A percentile compares a stretch with the other conserved stretches of the same genome.
Evolutionary conservation across 2,113 vertebrate species (phyloP).

Genomic region (Amphiprion ocellaris): DNA sequence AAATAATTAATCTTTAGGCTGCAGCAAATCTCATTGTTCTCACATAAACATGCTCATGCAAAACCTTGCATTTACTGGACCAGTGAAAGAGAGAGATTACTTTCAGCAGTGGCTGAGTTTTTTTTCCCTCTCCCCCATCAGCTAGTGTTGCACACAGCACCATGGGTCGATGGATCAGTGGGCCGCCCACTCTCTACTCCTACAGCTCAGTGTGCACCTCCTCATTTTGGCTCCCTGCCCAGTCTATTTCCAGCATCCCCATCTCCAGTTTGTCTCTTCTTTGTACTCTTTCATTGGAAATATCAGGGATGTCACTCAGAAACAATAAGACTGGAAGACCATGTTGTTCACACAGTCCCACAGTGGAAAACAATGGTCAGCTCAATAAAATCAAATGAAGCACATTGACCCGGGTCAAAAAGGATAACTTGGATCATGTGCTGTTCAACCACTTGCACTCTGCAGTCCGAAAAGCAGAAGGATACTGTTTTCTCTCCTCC

Average conservation of each 20-base stretch:
- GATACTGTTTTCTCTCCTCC: conserved; percentile 56
- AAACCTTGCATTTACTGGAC: conserved; percentile 9
- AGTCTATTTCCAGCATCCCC: conserved; percentile 76
- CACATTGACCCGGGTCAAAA: conserved; percentile 55
- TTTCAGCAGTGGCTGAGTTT: conserved; percentile 46
- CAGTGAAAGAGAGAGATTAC: conserved; percentile 29
- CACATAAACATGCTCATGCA: neutral
- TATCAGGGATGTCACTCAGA: conserved; percentile 67
- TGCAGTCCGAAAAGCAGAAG: conserved; percentile 46
- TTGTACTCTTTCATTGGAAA: conserved; percentile 59
- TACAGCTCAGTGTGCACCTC: conserved; percentile 68
- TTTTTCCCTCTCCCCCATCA: conserved; percentile 35
- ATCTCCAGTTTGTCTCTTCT: conserved; percentile 74
- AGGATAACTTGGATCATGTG: conserved; percentile 55
- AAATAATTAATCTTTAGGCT: neutral
- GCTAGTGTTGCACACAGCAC: conserved; percentile 67
- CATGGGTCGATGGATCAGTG: conserved; percentile 74
- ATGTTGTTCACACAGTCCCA: conserved; percentile 61
- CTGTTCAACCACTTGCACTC: conserved; percentile 34
- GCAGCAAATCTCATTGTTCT: conserved; percentile 6
- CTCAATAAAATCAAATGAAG: conserved; percentile 65
- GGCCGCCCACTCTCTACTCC: conserved; percentile 72
- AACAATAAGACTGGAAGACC: conserved; percentile 52
- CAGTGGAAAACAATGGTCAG: conserved; percentile 45
- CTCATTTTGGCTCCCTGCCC: conserved; percentile 76